Conservation (phyloP, 1,140 invertebrate genomes). For the Euura lappo region DNA sequence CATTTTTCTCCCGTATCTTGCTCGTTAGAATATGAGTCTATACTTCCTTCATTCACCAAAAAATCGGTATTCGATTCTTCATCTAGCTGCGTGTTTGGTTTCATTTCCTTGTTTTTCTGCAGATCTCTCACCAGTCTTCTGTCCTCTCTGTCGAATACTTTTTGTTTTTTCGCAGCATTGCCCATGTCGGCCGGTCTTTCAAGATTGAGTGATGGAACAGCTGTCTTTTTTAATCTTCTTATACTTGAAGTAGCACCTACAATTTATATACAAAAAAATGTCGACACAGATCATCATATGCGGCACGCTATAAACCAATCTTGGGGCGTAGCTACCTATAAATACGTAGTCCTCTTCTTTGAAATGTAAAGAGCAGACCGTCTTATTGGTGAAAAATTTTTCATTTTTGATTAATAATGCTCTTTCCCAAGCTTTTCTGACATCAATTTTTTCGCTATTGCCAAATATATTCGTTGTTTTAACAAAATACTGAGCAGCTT, state of each 20-base stretch:
- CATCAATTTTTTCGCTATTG: neutral
- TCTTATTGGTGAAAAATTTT: neutral
- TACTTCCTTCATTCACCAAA: no score
- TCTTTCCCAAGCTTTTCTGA: neutral
- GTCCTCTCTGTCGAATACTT: no score
- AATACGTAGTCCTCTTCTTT: no score
- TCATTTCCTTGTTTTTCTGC: neutral
- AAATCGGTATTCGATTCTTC: no score
- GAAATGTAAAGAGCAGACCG: neutral
- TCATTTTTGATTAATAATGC: neutral
- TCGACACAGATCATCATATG: neutral
- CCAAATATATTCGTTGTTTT: neutral
- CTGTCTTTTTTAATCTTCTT: neutral
- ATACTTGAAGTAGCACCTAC: neutral
- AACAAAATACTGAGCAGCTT: no score
- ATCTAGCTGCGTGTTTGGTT: neutral
- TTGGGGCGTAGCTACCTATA: no score
- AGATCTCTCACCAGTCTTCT: neutral
- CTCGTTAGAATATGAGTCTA: no score
- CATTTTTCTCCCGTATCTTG: no score
- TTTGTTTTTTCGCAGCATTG: neutral
- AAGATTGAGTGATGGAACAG: neutral
- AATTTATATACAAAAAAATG: neutral
- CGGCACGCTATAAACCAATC: neutral
- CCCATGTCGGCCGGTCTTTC: neutral